A percentile compares a stretch with the other conserved stretches of the same genome.
phyloP scores from a whole-genome alignment of 92 coral and sea anemone genomes.

The Paragorgia papillata region DNA sequence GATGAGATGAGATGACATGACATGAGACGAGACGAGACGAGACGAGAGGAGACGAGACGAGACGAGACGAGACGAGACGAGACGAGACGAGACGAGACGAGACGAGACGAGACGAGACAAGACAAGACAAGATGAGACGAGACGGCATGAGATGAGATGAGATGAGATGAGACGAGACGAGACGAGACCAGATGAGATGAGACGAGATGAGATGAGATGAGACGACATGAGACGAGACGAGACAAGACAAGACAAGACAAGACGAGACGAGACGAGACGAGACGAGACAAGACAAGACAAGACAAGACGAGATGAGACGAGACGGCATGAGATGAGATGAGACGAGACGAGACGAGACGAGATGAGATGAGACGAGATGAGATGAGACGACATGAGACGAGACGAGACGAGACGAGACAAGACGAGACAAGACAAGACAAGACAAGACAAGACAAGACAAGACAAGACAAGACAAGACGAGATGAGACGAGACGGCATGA shows the following conservation, averaged over 20 bases:
- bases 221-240: conserved; percentile 23
- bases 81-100: conserved; percentile 4
- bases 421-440: conserved; percentile 14
- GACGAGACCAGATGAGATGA: conserved; percentile 14
- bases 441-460: too few species aligned
- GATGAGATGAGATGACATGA: not conserved
- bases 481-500: conserved; percentile 16
- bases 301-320: not conserved
- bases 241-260: conserved; percentile 34
- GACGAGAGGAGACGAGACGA: conserved; percentile 5
- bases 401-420: conserved; percentile 21
- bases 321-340: too few species aligned
- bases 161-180: conserved; percentile 6
- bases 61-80: not conserved
- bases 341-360: too few species aligned
- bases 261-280: conserved; percentile 22
- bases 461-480: conserved; percentile 8
- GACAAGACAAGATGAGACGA: conserved; percentile 39
- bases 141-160: too few species aligned
- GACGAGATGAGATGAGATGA: conserved; percentile 28
- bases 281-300: conserved; percentile 31
- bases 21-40: not conserved
- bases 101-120: conserved; percentile 25
- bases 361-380: not conserved
- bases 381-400: not conserved